Evolutionary conservation across 2,888 invertebrate species (phyloP), one percentile per base, ranked within the genome.

Genomic region (Platerodrilus igneus): DNA sequence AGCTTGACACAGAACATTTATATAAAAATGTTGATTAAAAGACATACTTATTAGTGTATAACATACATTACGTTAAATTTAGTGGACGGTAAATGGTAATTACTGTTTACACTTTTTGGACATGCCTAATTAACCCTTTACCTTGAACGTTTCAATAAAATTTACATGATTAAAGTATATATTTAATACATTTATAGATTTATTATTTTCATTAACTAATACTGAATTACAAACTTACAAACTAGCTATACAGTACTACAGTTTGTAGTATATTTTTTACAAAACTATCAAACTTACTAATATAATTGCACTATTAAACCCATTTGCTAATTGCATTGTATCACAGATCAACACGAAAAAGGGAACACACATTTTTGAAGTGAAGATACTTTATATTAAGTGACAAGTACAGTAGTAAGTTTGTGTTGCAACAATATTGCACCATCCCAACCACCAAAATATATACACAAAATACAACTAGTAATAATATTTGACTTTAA

Each of bases 401-500:
- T 48, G 51, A 57, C 57, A 58, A 60, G 54, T 60, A 58, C 58
- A 57, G 47, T 62, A 63, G 61, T 59, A 61, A 63, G 63, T 62
- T 62, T 59, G 62, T 56, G 44, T 40, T 36, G 44, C 47, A 50
- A 49, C 50, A 50, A 50, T 68, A 67, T 68, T 68, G 68, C 68
- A 68, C 67, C 65, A 61, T 60, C 67, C 67, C 68, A 68, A 68
- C 68, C 68, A 68, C 68, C 68, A 55, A 57, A 56, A 50, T 50
- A 41, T 58, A 60, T 59, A 34, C 58, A 59, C 55, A 59, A 49
- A 52, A n/a, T n/a, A n/a, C n/a, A n/a, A n/a, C n/a, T n/a, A n/a
- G n/a, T n/a, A n/a, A n/a, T n/a, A n/a, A n/a, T n/a, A n/a, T n/a
- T n/a, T n/a, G n/a, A n/a, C n/a, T n/a, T n/a, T n/a, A n/a, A n/a